These are phyloP conservation scores for Falco berigora DNA, from an alignment of 2,797 vertebrate species.

Conservation along the genomic window DNA sequence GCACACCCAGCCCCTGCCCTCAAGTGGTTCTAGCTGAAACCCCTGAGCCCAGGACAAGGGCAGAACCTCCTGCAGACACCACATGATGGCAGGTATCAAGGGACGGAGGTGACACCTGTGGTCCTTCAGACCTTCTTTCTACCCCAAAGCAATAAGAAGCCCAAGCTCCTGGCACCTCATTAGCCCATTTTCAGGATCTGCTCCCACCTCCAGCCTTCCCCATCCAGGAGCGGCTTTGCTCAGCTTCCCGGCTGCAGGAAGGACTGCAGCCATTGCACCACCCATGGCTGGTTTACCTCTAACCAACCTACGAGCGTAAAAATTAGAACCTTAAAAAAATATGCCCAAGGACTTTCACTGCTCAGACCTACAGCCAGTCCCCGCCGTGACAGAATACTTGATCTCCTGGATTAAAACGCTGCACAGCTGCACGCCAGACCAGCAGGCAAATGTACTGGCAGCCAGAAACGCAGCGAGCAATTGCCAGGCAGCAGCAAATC, in stretches of 20 bases:
- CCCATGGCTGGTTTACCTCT: not conserved
- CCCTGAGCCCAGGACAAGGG: not conserved
- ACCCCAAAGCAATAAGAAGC: not conserved
- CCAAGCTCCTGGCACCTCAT: not conserved
- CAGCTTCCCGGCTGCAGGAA: not conserved
- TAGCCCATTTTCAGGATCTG: not conserved
- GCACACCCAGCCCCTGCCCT: not conserved
- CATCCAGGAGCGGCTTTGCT: not conserved
- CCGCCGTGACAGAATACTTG: fast-evolving
- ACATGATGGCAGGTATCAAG: fast-evolving
- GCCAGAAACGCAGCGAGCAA: not conserved
- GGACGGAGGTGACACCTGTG: not conserved
- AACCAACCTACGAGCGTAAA: fast-evolving
- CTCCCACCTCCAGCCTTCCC: not conserved
- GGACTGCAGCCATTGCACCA: fast-evolving
- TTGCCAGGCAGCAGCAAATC: not conserved
- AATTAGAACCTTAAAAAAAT: not conserved
- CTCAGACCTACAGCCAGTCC: not conserved
- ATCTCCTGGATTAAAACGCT: not conserved
- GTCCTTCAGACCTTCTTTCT: not conserved
- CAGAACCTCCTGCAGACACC: not conserved
- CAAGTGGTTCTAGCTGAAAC: not conserved
- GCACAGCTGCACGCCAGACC: not conserved
- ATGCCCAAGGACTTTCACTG: not conserved
- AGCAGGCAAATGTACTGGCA: fast-evolving